Evolutionary conservation across 2,797 vertebrate genomes (phyloP), one percentile per base, ranked within the genome.

Genomic region (Gallinago solitaria): DNA sequence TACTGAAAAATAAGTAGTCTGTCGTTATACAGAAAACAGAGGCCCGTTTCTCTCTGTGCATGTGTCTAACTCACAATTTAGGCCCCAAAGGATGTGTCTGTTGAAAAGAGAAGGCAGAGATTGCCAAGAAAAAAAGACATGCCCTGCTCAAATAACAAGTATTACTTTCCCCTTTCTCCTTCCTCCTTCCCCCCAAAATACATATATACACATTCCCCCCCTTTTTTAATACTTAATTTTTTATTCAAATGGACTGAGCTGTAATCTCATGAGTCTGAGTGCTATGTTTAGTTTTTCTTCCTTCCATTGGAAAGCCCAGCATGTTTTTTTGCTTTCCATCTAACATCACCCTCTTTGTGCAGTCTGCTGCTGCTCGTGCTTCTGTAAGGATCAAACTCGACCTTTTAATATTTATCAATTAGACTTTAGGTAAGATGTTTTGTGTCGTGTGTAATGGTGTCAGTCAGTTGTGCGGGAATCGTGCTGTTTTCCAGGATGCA

Each of bases 11-110:
- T 95, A 91, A 96, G 93, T 94, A 81, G 51, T 80, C 95, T 97
- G 93, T 87, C 91, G 19, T 97, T 98, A 96, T 97, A 96, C 95
- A 96, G 95, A 98, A 98, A 97, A 97, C 97, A 98, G 98, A 98
- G 97, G 83, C 84, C 96, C 1, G 32, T 95, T 97, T 97, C 96
- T 97, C 96, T 89, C n/a, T 54, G 69, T 95, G 71, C 67, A 91
- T 96, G 96, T 92, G 93, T 96, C 96, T 94, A 78, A 85, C 96
- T 97, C 96, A 96, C 96, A 92, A 76, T 89, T 73, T 70, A 13
- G 84, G 93, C 93, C 75, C 65, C 82, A 94, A 79, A 96, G 96
- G 95, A 95, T 93, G 89, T 92, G 91, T 97, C 96, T 96, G 97
- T 95, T 95, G 94, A 96, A 96, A 93, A 90, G 95, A 92, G 94